Base-by-base conservation (phyloP, 2,113 vertebrate genomes). In the Candoia aspera region DNA sequence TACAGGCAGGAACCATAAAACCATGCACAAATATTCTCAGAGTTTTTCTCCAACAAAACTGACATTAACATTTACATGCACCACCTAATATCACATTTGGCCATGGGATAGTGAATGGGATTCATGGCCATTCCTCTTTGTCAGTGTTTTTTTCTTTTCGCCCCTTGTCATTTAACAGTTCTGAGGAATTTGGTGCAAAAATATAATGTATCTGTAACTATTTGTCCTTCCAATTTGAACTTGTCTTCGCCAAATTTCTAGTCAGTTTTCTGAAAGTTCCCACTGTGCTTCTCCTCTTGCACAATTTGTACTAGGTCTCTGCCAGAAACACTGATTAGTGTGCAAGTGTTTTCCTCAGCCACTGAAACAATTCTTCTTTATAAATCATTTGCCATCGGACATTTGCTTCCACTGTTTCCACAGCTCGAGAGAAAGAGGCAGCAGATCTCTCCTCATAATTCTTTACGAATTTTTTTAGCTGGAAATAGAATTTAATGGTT, bases 371-470 rank as follows among this genome's bases (percentile, higher is more conserved):
- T 96, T 98, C 98, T 91, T 99, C 98, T 94, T 98, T 98, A 95
- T 99, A 98, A 92, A 99, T 98, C 91, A 96, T 98, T 97, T 99
- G 98, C 99, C 99, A 99, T 93, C 97, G 97, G 68, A 99, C 99
- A 29, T 99, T 99, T 88, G 99, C 98, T 96, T 99, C 98, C 0
- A 99, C 99, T 2, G 99, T 99, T 97, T 99, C 99, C 95, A 99
- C 96, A 0, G 99, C 99, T 0, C 99, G 98, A 68, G 98, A 97
- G 95, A 99, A 98, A 9, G 98, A 98, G 68, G 98, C 97, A 86
- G 98, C 97, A 92, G 98, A 98, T 87, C 98, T 97, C 1, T 97
- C 97, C 10, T 98, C 97, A 0, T 98, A 98, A 95, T 94, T 97
- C 94, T 98, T 98, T 96, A 99, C 98, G 95, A 99, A 99, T 92